phyloP scores from a whole-genome alignment of 2,113 vertebrate genomes.

The Gallinago paraguaiae region DNA sequence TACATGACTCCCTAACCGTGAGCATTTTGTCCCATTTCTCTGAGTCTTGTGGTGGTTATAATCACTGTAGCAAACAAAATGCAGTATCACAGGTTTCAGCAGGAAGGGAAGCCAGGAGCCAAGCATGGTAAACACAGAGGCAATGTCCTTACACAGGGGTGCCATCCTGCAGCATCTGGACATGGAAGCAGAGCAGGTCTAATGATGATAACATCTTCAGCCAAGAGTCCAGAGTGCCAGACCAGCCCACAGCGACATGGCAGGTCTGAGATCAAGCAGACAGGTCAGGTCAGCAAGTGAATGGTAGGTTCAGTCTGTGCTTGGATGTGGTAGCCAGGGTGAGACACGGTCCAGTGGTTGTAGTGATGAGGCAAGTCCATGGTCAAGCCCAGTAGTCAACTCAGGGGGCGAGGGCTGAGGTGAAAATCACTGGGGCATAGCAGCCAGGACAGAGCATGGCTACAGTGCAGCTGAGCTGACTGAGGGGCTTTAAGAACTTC shows the following conservation, averaged over 20 bases:
- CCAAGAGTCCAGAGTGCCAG: background rate
- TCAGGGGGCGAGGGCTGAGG: background rate
- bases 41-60: background rate
- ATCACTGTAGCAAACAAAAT: background rate
- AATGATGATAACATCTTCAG: background rate
- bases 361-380: background rate
- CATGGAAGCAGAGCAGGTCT: background rate
- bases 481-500: background rate
- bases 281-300: background rate
- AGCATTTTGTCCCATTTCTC: background rate
- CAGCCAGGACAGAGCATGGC: background rate
- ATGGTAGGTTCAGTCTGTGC: background rate
- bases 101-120: background rate
- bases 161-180: background rate
- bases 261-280: background rate
- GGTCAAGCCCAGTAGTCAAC: background rate
- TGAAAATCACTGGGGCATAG: background rate
- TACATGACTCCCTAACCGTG: background rate
- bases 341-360: background rate
- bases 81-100: background rate
- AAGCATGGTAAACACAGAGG: fast-evolving
- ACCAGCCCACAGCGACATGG: background rate
- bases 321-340: background rate
- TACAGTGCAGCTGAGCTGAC: fast-evolving
- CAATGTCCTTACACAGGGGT: background rate